Percentiles rank a stretch among this genome's conserved stretches.
These are phyloP conservation scores for Phrixothrix hirtus DNA, from an alignment of 2,888 invertebrate genomes.

Conservation along the genomic window DNA sequence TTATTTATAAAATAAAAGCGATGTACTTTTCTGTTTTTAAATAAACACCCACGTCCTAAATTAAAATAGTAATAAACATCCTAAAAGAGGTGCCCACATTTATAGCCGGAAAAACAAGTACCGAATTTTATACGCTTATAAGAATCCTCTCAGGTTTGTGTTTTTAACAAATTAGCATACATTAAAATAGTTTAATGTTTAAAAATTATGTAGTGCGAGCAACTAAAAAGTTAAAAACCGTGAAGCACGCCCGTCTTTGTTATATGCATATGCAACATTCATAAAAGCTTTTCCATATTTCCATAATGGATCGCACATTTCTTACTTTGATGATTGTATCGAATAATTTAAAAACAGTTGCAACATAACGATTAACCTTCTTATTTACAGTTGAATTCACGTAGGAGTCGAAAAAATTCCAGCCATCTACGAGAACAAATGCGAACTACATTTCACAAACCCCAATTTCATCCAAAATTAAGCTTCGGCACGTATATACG, in stretches of 20 bases:
- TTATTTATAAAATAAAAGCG: no score
- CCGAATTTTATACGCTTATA: neutral
- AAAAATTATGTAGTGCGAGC: slow-evolving; percentile 1
- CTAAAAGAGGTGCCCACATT: no score
- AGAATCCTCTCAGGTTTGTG: slow-evolving; percentile 3
- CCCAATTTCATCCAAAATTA: no score
- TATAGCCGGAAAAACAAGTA: neutral
- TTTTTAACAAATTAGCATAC: slow-evolving; percentile 14
- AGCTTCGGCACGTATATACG: no score
- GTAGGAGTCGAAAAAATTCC: no score
- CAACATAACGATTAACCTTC: no score
- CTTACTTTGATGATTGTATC: no score
- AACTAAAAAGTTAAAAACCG: neutral
- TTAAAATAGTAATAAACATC: neutral
- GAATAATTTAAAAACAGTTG: no score
- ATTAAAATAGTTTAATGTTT: slow-evolving; percentile 10
- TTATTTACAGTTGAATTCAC: no score
- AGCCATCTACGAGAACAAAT: no score
- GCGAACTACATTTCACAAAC: no score
- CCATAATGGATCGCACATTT: neutral
- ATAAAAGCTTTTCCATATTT: neutral
- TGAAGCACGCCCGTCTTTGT: neutral
- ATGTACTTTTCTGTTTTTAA: no score
- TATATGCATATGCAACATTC: neutral
- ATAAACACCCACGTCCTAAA: neutral